These are phyloP conservation scores for Lethocerus indicus DNA, from an alignment of 1,140 invertebrate genomes.

Conservation along the genomic window DNA sequence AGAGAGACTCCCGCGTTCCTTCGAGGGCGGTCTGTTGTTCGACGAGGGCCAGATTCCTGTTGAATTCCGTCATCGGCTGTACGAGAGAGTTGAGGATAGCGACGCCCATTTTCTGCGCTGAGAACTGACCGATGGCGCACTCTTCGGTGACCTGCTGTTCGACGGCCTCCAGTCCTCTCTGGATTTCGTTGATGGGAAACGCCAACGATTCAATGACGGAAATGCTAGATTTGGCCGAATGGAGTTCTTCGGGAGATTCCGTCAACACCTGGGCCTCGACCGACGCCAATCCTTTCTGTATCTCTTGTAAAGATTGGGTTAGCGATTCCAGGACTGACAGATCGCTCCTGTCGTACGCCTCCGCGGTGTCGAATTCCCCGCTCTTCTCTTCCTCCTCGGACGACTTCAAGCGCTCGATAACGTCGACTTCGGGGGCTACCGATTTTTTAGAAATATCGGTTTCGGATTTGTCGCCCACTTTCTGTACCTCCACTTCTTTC, in stretches of 20 bases:
- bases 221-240: constrained; percentile 14
- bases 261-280: constrained; percentile 18
- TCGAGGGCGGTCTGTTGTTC: constrained; percentile 12
- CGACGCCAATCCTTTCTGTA: constrained; percentile 18
- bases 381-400: constrained; percentile 13
- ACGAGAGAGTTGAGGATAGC: constrained; percentile 33
- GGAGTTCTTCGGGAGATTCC: constrained; percentile 14
- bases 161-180: constrained; percentile 33
- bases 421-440: background rate
- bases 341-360: constrained; percentile 18
- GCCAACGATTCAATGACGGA: constrained; percentile 25
- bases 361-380: constrained; percentile 16
- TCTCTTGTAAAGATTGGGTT: constrained; percentile 20
- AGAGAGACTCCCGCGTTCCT: constrained; percentile 2
- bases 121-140: constrained; percentile 14
- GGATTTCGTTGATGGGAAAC: constrained; percentile 42
- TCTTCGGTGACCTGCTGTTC: constrained; percentile 21
- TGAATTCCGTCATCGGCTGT: constrained; percentile 24
- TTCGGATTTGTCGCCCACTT: constrained; percentile 4
- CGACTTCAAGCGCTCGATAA: too few relatives aligned
- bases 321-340: constrained; percentile 20
- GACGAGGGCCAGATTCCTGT: constrained; percentile 17
- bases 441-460: constrained; percentile 2
- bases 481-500: background rate
- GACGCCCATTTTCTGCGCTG: constrained; percentile 7